phyloP scores from a whole-genome alignment of 2,797 vertebrate genomes.

The Tokudaia muenninki region DNA sequence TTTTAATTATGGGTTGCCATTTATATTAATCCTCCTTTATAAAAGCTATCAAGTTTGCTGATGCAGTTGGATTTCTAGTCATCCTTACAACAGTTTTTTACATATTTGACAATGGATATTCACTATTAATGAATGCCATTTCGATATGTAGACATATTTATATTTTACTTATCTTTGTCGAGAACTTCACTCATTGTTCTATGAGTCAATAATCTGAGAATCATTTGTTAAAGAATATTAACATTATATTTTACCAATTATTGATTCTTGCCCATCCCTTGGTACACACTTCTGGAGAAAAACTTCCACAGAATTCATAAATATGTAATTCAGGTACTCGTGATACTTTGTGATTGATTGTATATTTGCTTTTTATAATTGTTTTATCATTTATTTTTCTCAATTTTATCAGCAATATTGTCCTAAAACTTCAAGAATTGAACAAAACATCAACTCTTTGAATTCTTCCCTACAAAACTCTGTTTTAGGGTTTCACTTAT shows the following conservation, averaged over 20 bases:
- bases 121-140: not conserved
- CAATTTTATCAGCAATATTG: not conserved
- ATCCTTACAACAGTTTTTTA: not conserved
- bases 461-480: not conserved
- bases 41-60: not conserved
- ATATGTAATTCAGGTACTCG: not conserved
- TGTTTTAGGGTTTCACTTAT: not conserved
- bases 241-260: not conserved
- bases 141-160: not conserved
- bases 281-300: not conserved
- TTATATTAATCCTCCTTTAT: not conserved
- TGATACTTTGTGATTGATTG: not conserved
- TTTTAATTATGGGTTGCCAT: not conserved
- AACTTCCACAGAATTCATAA: not conserved
- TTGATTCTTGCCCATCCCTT: not conserved
- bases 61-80: not conserved
- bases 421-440: not conserved
- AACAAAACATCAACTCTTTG: not conserved
- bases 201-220: not conserved
- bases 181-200: not conserved
- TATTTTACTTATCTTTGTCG: slow-evolving; percentile 29
- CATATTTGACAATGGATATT: not conserved
- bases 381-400: slow-evolving; percentile 25
- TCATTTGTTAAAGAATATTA: not conserved
- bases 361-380: not conserved